Percentiles rank a stretch among this genome's conserved stretches.
phyloP scores from a whole-genome alignment of 2,888 invertebrate genomes.

The Dryocosmus kuriphilus region DNA sequence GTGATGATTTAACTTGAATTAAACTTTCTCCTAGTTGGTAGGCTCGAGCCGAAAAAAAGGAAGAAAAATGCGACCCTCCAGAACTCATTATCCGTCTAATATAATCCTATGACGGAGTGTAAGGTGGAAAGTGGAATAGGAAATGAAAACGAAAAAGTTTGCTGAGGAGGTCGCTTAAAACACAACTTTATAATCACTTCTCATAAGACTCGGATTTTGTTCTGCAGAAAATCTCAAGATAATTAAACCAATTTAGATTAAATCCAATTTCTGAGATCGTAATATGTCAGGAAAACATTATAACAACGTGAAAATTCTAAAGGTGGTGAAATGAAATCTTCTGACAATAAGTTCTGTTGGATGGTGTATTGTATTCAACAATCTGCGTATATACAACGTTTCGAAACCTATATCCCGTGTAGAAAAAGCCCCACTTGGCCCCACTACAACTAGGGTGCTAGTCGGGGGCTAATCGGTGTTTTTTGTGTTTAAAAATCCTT shows the following conservation, averaged over 20 bases:
- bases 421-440: too few species aligned
- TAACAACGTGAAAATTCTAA: too few species aligned
- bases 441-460: too few species aligned
- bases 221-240: neutral
- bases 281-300: too few species aligned
- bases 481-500: too few species aligned
- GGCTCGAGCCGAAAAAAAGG: neutral
- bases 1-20: slow-evolving; percentile 13
- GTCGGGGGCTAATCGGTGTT: too few species aligned
- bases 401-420: too few species aligned
- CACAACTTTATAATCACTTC: slow-evolving; percentile 3
- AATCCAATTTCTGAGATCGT: too few species aligned
- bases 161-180: neutral
- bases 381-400: too few species aligned
- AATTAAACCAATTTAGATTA: neutral
- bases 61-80: neutral
- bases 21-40: neutral
- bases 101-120: slow-evolving; percentile 16
- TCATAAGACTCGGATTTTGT: neutral
- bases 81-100: slow-evolving; percentile 31
- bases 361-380: too few species aligned
- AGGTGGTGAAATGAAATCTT: too few species aligned
- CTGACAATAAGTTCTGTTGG: too few species aligned
- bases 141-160: slow-evolving; percentile 33
- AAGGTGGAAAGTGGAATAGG: slow-evolving; percentile 25